Conservation (phyloP, 2,888 invertebrate genomes). For the Apamea sordens region DNA sequence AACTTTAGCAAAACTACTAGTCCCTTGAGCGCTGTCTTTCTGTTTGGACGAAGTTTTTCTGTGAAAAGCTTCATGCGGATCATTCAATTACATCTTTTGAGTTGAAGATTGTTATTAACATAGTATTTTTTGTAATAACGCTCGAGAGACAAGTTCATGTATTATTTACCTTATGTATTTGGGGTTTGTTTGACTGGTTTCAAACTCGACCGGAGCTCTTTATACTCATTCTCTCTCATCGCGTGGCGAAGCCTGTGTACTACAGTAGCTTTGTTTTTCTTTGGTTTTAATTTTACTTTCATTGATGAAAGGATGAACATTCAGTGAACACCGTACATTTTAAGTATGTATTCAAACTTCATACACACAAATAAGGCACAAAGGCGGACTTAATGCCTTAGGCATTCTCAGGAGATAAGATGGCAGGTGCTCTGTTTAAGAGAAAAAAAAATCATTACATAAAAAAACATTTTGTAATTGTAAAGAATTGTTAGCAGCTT, state of each 20-base stretch:
- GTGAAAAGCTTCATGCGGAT: slow-evolving; percentile 16
- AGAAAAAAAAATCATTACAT: background rate
- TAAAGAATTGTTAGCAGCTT: background rate
- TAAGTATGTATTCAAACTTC: background rate
- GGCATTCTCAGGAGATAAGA: background rate
- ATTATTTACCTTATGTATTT: background rate
- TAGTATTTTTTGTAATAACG: background rate
- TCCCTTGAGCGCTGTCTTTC: slow-evolving; percentile 33
- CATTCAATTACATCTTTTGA: slow-evolving; percentile 23
- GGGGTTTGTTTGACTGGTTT: background rate
- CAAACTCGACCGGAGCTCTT: background rate
- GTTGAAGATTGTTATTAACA: background rate
- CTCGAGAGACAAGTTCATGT: background rate
- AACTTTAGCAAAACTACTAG: slow-evolving; percentile 49
- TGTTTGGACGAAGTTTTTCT: slow-evolving; percentile 49
- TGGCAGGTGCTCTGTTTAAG: background rate
- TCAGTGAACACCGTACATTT: background rate
- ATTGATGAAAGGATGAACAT: background rate
- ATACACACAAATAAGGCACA: background rate
- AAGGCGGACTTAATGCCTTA: background rate
- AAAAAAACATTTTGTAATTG: background rate
- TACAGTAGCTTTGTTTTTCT: background rate
- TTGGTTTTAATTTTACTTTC: background rate
- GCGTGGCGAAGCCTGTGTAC: background rate
- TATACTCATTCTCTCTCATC: too few species aligned